Evolutionary conservation across 2,113 vertebrate genomes (phyloP), one percentile per base, ranked within the genome.

Genomic region (Passer domesticus): DNA sequence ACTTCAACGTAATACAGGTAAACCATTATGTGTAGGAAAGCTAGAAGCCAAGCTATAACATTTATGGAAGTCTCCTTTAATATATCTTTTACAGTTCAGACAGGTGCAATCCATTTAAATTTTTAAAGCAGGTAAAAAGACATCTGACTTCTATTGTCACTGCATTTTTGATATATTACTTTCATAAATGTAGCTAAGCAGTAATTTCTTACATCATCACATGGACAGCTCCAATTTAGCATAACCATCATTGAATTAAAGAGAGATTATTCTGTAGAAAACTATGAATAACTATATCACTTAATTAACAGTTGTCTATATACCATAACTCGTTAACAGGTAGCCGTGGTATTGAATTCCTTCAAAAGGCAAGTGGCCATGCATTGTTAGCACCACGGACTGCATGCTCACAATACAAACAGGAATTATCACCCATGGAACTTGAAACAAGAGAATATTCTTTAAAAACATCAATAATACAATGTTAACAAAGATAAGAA

Each of bases 401-500:
- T 97, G 98, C 98, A 98, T 98, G 98, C 98, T 98, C 98, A 98
- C 97, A 98, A 98, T 97, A 97, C 93, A 98, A 98, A 98, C 97
- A 98, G 96, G 97, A 98, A 97, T 96, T 94, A 96, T 98, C 97
- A 96, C 96, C 95, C 94, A 97, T 97, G 94, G 93, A 96, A 98
- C 96, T 96, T 94, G 81, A 94, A 97, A 97, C 96, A 96, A 97
- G 97, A 98, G 92, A 97, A 96, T 97, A 91, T 75, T 97, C 68
- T 94, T 96, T 96, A 97, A 97, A 95, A 97, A 98, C 98, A 98
- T 97, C 97, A 83, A 98, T 96, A 97, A 97, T 97, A 98, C 96
- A 98, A 94, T 97, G 97, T 98, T 98, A 98, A 98, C 97, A 98
- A 98, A 98, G 95, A 98, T 98, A 98, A 98, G 98, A 98, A 98